A percentile compares a stretch with the other conserved stretches of the same genome.
Evolutionary conservation across 2,797 vertebrate genomes (phyloP).

Genomic region (Pristis pectinata): DNA sequence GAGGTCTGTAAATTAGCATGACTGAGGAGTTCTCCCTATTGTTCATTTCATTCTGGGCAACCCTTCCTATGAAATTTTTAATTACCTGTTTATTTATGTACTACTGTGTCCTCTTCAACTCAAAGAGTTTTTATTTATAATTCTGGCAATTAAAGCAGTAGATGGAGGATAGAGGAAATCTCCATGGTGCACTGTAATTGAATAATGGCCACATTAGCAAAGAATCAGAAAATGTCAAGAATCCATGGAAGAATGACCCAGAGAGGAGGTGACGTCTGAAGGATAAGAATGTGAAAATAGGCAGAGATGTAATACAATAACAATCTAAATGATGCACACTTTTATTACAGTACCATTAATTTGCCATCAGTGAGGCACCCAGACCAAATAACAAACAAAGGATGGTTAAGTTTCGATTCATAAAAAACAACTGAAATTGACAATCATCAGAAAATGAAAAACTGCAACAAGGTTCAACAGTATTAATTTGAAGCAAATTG

Average conservation of each 20-base stretch:
- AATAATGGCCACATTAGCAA: background rate
- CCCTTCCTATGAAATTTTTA: background rate
- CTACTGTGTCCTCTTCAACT: background rate
- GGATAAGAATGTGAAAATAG: background rate
- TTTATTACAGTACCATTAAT: background rate
- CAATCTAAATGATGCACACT: background rate
- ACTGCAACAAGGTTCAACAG: background rate
- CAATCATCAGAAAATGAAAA: background rate
- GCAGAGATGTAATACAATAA: background rate
- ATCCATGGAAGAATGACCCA: background rate
- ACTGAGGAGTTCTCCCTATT: conserved; percentile 55
- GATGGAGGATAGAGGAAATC: background rate
- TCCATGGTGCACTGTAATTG: background rate
- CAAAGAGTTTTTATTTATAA: background rate
- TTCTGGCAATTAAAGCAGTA: background rate
- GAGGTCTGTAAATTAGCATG: conserved; percentile 63
- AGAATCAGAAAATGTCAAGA: background rate
- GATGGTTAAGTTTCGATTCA: background rate
- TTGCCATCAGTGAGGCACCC: background rate
- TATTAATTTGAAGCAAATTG: background rate
- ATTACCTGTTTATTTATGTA: background rate
- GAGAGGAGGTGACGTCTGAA: background rate
- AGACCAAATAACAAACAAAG: background rate
- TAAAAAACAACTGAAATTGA: background rate
- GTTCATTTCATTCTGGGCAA: conserved; percentile 41